Base-by-base conservation (phyloP, 35 echinoderm and acorn worm genomes). In the Antedon bifida region DNA sequence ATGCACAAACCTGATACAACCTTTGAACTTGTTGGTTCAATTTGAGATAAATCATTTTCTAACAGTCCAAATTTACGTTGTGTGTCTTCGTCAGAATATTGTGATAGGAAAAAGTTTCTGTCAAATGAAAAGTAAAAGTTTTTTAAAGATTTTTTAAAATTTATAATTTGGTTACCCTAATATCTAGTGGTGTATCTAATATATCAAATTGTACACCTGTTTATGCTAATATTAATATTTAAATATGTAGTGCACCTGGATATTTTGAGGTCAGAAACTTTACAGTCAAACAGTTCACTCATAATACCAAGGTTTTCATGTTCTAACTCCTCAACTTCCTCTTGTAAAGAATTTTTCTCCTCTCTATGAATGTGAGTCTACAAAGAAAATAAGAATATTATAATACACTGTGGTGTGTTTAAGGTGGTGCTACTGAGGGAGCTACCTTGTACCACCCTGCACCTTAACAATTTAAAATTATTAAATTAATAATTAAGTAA, bases 241-340 rank as follows among this genome's bases (percentile, higher is more conserved):
- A n/a, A n/a, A n/a, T n/a, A n/a, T n/a, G n/a, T n/a, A n/a, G n/a
- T 28, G 38, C 85, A 99, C 95, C 95, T 99, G 46, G 95, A 99
- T 88, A 99, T 99, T 81, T 93, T 99, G 9, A 99, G 85, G 55
- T 99, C 95, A 31, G 92, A 88, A 11, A 93, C 89, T 19, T 91
- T 83, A 30, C 95, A 99, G n/a, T 99, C 95, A 91, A 99, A 99
- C 39, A 99, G 79, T 31, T 74, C 33, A 46, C 95, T 93, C 95
- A 99, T 99, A 30, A 99, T 82, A 36, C 82, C 78, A n/a, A 99
- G 85, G 64, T 99, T 99, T 35, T 93, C 88, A 74, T 77, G 80
- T 44, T 99, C 95, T 45, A 99, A 77, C 12, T 74, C 30, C 44
- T 99, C 95, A 0, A 99, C 95, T 29, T 88, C 85, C 36, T 80